Conservation (phyloP, 1,140 invertebrate genomes). For the Harlomillsia oculata region DNA sequence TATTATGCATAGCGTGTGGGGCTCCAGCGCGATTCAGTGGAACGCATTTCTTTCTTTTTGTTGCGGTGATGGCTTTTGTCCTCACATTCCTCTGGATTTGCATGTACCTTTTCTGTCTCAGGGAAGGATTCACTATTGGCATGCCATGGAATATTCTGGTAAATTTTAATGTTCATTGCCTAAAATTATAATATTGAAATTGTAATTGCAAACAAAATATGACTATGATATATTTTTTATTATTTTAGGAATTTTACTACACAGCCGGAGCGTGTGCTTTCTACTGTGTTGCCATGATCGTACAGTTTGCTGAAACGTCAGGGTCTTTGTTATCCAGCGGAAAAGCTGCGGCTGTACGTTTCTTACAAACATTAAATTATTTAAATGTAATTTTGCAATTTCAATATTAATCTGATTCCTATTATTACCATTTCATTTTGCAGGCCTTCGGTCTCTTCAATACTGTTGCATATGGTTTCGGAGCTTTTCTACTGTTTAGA, state of each 20-base stretch:
- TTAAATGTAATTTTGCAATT: background rate
- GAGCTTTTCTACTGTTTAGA: conserved; percentile 61
- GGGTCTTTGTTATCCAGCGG: conserved; percentile 44
- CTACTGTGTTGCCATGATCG: conserved; percentile 68
- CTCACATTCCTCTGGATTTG: conserved; percentile 68
- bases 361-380: conserved; percentile 11
- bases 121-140: conserved; percentile 62
- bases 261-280: conserved; percentile 57
- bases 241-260: conserved; percentile 64
- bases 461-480: conserved; percentile 63
- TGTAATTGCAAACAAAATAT: no score
- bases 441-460: conserved; percentile 74
- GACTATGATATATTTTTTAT: conserved; percentile 31
- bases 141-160: conserved; percentile 68
- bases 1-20: conserved; percentile 66
- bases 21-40: conserved; percentile 52
- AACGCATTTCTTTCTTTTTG: conserved; percentile 73
- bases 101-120: conserved; percentile 66
- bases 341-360: conserved; percentile 61
- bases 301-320: conserved; percentile 51
- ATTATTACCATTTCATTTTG: conserved; percentile 36
- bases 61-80: conserved; percentile 67
- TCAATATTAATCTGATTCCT: background rate
- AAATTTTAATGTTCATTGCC: conserved; percentile 45
- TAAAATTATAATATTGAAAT: background rate